Conservation (phyloP, 2,888 invertebrate species). For the Griposia aprilina region DNA sequence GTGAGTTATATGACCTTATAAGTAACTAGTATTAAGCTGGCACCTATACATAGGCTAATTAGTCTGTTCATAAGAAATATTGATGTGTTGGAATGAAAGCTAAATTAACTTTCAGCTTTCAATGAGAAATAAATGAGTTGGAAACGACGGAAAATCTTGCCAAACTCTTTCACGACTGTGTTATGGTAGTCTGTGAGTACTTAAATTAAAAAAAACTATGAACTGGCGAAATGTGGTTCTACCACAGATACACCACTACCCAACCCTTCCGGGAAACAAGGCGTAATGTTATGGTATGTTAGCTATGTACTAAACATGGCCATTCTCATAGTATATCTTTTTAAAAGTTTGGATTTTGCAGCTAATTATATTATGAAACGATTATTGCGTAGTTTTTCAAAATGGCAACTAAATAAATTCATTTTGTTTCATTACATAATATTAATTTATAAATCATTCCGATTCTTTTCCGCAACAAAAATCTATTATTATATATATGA, state of each 20-base stretch:
- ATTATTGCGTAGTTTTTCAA: neutral
- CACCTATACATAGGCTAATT: neutral
- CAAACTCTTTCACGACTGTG: neutral
- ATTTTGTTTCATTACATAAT: neutral
- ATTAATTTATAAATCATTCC: neutral
- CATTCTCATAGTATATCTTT: neutral
- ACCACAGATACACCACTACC: no score
- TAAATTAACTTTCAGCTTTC: no score
- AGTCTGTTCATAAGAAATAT: no score
- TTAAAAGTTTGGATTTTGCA: no score
- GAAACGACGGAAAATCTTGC: neutral
- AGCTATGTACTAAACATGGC: neutral
- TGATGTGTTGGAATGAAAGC: no score
- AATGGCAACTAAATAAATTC: neutral
- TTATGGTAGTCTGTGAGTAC: neutral
- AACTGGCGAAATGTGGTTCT: no score
- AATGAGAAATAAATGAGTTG: neutral
- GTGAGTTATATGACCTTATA: constrained; percentile 40
- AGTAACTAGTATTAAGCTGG: neutral
- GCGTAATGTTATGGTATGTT: no score
- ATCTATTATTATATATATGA: neutral
- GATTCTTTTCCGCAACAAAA: neutral
- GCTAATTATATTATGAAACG: neutral
- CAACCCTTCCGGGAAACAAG: no score
- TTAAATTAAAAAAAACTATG: neutral